Base-by-base conservation (phyloP, 1,140 invertebrate species). In the Periplaneta americana region DNA sequence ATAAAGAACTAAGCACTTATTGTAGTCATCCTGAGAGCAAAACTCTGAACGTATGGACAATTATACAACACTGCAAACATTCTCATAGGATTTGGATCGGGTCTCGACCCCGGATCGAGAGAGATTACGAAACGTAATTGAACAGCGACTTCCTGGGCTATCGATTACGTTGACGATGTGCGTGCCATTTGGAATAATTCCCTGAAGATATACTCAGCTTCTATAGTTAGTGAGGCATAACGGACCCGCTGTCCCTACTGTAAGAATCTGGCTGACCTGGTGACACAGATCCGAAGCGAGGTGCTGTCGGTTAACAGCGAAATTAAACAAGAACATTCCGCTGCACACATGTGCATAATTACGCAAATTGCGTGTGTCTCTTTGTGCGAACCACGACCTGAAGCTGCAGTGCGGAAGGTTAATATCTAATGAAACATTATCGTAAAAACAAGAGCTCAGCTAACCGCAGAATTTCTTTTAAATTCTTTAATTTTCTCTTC, bases 201-300 rank as follows among this genome's bases (percentile, higher is more conserved):
- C n/a, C n/a, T n/a, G n/a, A n/a, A 66, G 48, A 66, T n/a, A 66
- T 1, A n/a, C 22, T n/a, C 48, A 66, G 6, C 22, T 66, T 66
- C 0, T 28, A n/a, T 28, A 28, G 22, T n/a, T 39, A n/a, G 17
- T 39, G 28, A 36, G 37, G 34, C 31, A 34, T 34, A 32, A 36
- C 74, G 74, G 22, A n/a, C 17, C 18, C 75, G 78, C 78, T 81
- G 80, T 80, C 78, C n/a, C 75, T 35, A 80, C n/a, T 83, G 81
- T 34, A 75, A 80, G 81, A 66, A 66, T 66, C 48, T 66, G 48
- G 48, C 48, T 66, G 48, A 66, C 34, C 83, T 79, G 15, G 80
- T 82, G 34, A 82, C 78, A 11, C 78, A 78, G 34, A 81, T 80
- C 78, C 74, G n/a, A 80, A 81, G 39, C 39, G 75, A 31, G 36